These are phyloP conservation scores for Diplolepis rosae DNA, from an alignment of 2,888 invertebrate species.

Conservation along the genomic window DNA sequence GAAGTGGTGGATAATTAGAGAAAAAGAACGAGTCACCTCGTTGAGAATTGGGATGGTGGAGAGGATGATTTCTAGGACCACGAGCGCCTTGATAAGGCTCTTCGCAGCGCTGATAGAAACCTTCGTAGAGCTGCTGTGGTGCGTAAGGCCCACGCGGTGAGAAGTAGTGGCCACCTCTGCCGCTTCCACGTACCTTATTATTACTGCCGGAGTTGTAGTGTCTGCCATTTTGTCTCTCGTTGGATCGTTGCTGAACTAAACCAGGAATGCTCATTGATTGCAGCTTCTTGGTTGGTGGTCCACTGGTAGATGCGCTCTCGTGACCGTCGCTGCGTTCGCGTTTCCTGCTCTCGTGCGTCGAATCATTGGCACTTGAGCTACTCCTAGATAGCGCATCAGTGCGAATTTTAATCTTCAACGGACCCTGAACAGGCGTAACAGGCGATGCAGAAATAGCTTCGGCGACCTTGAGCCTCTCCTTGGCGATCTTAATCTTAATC, in stretches of 20 bases:
- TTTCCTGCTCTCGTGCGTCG: constrained; percentile 62
- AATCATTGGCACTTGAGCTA: constrained; percentile 33
- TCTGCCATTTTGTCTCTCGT: constrained; percentile 70
- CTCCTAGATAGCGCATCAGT: constrained; percentile 80
- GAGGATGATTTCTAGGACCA: constrained; percentile 52
- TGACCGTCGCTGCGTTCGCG: constrained; percentile 69
- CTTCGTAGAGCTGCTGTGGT: constrained; percentile 50
- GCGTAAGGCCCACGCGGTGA: constrained; percentile 55
- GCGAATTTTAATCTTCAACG: constrained; percentile 86
- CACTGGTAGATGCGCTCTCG: constrained; percentile 65
- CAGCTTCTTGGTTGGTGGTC: constrained; percentile 53
- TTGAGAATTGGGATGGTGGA: constrained; percentile 36
- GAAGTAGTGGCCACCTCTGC: constrained; percentile 62
- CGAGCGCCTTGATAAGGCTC: constrained; percentile 29
- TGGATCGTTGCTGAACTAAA: constrained; percentile 64
- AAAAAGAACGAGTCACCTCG: constrained; percentile 58
- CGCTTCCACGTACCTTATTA: constrained; percentile 73
- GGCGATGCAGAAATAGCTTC: constrained; percentile 27
- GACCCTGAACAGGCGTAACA: constrained; percentile 55
- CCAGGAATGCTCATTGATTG: constrained; percentile 69
- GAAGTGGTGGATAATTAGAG: constrained; percentile 55
- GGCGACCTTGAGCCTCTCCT: constrained; percentile 79
- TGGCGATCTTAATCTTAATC: constrained; percentile 88
- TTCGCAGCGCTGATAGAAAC: constrained; percentile 48
- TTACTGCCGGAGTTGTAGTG: constrained; percentile 68